Evolutionary conservation across 2,888 invertebrate genomes (phyloP), one percentile per base, ranked within the genome.

Genomic region (Phyllotreta cruciferae): DNA sequence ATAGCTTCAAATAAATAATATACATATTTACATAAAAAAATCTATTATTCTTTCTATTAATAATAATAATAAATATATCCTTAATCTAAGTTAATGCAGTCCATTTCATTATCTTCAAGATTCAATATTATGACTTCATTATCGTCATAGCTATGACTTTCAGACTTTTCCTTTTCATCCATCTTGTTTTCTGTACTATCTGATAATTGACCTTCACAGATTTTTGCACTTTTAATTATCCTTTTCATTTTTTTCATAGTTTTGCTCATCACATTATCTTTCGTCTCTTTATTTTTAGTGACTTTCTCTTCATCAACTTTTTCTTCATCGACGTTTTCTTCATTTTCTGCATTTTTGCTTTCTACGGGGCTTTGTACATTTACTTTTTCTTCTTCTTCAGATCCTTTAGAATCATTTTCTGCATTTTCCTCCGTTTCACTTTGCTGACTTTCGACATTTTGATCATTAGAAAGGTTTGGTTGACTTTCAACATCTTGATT

Each of bases 101-200:
- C 74, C 41, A 74, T 68, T 65, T 75, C 75, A 60, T 70, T 68
- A 49, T 73, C 72, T 50, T 75, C 74, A 54, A 72, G 68, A 67
- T 73, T 72, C 37, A 75, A 63, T 13, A 74, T 67, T 55, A 75
- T 71, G 38, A 69, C 72, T 49, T 75, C 75, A 14, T 61, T 63
- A 49, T 74, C 72, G 50, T 73, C 70, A 38, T 56, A 35, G 35
- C 14, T 60, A 47, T 47, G 52, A 45, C 11, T 47, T 60, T 42
- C n/a, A 7, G 14, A 34, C n/a, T 54, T 14, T 38, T 45, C 24
- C 10, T 44, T 37, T 1, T 3, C 36, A 14, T 49, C 36, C 14
- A 35, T 62, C 38, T 37, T 49, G 14, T n/a, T 8, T 47, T 60
- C 49, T 55, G 7, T 9, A 13, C 6, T 50, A 34, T 37, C 13